Evolutionary conservation across 2,113 vertebrate genomes (phyloP).

Genomic region (Gobiocypris rarus): DNA sequence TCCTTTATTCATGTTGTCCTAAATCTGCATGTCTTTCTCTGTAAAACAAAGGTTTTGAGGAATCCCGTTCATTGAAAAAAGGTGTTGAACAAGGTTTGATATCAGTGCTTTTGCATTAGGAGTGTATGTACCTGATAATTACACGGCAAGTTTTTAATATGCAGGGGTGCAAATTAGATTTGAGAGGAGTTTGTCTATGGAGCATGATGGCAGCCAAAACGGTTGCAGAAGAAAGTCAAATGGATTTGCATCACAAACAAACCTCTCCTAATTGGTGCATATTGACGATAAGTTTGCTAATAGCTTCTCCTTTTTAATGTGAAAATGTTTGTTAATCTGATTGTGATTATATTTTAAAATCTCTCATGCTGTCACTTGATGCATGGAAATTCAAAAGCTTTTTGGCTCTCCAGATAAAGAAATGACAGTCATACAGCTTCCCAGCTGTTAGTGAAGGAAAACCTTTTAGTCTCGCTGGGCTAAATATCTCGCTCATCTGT

Average conservation of each 20-base stretch:
- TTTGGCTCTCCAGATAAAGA: slow-evolving; percentile 73
- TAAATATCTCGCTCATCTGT: slow-evolving; percentile 57
- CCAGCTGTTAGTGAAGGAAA: slow-evolving; percentile 67
- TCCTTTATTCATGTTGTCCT: no score
- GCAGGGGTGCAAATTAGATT: neutral
- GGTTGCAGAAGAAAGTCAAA: neutral
- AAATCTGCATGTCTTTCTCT: no score
- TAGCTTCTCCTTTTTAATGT: slow-evolving; percentile 87
- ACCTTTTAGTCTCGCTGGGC: slow-evolving; percentile 68
- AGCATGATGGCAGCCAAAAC: neutral
- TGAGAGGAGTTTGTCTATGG: neutral
- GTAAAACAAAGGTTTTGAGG: neutral
- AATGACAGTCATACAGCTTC: slow-evolving; percentile 71
- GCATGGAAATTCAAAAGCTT: slow-evolving; percentile 81
- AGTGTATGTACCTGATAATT: neutral
- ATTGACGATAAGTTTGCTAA: slow-evolving; percentile 87
- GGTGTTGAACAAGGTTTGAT: no score
- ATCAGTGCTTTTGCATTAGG: neutral
- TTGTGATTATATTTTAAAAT: slow-evolving; percentile 78
- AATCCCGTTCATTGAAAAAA: neutral
- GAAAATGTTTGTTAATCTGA: slow-evolving; percentile 89
- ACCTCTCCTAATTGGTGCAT: slow-evolving; percentile 79
- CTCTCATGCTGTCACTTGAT: slow-evolving; percentile 75
- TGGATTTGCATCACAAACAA: slow-evolving; percentile 75
- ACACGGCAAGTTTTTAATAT: neutral